Percentiles rank a stretch among this genome's conserved stretches.
phyloP scores from a whole-genome alignment of 53 echinoderm and acorn worm species.

The Zoroaster sp. region DNA sequence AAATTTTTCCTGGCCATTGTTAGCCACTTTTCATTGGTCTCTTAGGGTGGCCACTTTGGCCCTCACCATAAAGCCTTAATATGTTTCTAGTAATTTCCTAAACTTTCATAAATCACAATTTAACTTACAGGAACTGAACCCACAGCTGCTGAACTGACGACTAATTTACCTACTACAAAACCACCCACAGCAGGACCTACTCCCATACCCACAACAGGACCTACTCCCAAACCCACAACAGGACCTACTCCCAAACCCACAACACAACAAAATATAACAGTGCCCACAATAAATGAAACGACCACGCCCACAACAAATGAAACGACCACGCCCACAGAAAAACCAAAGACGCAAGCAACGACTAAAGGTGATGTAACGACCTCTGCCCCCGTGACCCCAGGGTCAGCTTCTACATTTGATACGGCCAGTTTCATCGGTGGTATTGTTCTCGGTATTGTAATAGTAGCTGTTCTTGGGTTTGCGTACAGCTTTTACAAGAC shows the following conservation, averaged over 20 bases:
- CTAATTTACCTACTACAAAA: not conserved
- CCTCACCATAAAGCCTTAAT: no score
- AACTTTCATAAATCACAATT: no score
- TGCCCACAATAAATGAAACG: not conserved
- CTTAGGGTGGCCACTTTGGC: no score
- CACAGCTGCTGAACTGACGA: no score
- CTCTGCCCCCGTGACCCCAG: not conserved
- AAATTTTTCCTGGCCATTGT: no score
- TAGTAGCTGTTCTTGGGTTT: constrained; percentile 62
- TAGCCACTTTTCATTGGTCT: no score
- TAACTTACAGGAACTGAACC: no score
- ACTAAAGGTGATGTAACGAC: not conserved
- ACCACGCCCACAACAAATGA: not conserved
- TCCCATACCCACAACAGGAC: not conserved
- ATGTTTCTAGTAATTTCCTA: no score
- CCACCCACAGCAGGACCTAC: not conserved
- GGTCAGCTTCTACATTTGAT: constrained; percentile 32
- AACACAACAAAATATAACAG: no score
- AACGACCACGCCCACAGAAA: not conserved
- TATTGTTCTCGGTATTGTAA: constrained; percentile 65
- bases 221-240: not conserved
- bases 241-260: not conserved
- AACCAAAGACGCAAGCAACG: not conserved
- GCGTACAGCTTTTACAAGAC: constrained; percentile 76
- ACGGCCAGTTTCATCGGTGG: constrained; percentile 72